Conservation (phyloP, 2,113 vertebrate genomes). For the Caracal caracal region DNA sequence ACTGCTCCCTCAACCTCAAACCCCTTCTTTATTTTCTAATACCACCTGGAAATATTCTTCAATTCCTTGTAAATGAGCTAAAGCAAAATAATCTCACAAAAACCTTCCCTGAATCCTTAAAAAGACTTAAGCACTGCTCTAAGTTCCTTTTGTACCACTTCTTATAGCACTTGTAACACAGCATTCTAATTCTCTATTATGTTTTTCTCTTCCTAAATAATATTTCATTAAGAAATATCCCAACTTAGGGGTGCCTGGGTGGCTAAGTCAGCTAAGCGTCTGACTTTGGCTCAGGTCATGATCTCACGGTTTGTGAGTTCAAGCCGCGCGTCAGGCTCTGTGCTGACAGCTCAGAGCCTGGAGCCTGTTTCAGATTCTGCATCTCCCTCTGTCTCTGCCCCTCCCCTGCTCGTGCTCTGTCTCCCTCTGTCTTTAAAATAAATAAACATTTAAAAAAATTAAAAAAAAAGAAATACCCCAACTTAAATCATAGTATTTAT, state of each 20-base stretch:
- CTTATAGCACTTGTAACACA: background rate
- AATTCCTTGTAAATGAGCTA: background rate
- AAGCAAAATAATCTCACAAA: background rate
- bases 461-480: no score
- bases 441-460: no score
- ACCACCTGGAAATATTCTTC: background rate
- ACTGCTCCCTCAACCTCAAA: background rate
- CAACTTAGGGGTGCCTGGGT: background rate
- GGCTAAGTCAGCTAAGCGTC: no score
- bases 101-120: background rate
- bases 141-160: background rate
- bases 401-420: no score
- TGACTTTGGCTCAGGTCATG: no score
- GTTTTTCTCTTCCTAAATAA: background rate
- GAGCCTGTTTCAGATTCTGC: no score
- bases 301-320: no score
- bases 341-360: no score
- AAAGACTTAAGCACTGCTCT: background rate
- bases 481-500: background rate
- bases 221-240: constrained; percentile 10
- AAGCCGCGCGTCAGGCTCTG: no score
- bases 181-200: background rate
- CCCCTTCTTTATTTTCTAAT: background rate
- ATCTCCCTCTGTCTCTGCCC: no score
- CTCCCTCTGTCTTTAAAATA: no score